Percentiles rank a stretch among this genome's conserved stretches.
These are phyloP conservation scores for Catagonus wagneri DNA, from an alignment of 2,113 vertebrate species.

Conservation along the genomic window DNA sequence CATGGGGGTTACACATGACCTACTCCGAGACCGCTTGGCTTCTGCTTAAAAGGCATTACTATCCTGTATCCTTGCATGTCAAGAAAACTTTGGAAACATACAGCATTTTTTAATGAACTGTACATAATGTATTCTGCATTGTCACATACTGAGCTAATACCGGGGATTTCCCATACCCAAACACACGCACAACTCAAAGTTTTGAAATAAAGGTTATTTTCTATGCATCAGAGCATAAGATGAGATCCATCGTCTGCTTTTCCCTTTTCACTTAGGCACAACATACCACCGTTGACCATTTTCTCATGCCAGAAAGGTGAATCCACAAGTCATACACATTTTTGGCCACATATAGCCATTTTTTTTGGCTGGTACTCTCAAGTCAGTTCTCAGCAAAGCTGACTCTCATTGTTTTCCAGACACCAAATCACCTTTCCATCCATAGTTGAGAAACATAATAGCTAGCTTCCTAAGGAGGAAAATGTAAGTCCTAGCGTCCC, in stretches of 20 bases:
- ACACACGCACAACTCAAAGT: background rate
- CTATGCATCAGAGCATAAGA: background rate
- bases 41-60: background rate
- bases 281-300: background rate
- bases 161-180: background rate
- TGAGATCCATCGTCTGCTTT: background rate
- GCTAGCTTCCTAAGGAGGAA: background rate
- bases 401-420: background rate
- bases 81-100: background rate
- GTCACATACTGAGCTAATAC: background rate
- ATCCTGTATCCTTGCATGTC: background rate
- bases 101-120: background rate
- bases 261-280: background rate
- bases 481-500: background rate
- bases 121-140: background rate
- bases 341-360: background rate
- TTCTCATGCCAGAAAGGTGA: background rate
- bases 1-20: fast-evolving
- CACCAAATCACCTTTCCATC: background rate
- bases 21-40: background rate
- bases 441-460: background rate
- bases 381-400: background rate
- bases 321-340: background rate
- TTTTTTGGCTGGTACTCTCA: background rate
- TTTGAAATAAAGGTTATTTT: background rate